Evolutionary conservation across 2,797 vertebrate genomes (phyloP).

Genomic region (Gallinago nigripennis): DNA sequence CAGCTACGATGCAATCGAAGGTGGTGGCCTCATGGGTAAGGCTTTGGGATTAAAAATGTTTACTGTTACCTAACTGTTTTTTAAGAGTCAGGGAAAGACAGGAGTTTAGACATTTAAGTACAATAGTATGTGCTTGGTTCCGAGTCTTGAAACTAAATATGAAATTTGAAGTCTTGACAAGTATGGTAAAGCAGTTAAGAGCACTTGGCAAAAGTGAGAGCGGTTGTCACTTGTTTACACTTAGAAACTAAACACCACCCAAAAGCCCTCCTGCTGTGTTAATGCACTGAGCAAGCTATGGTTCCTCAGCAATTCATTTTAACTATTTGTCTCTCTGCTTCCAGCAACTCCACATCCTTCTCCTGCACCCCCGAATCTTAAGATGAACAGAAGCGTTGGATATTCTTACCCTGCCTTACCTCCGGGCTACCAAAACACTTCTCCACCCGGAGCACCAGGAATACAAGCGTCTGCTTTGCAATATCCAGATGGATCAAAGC

Average conservation of each 20-base stretch:
- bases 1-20: conserved; percentile 89
- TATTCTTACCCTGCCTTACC: conserved; percentile 89
- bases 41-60: conserved; percentile 1
- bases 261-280: not conserved
- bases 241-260: not conserved
- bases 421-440: conserved; percentile 88
- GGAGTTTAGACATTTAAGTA: not conserved
- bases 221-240: not conserved
- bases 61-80: not conserved
- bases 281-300: not conserved
- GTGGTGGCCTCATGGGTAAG: conserved; percentile 87
- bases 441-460: conserved; percentile 69
- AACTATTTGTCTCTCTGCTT: conserved; percentile 53
- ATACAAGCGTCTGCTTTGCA: conserved; percentile 81
- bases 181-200: not conserved
- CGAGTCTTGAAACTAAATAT: not conserved
- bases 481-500: conserved; percentile 82
- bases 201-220: not conserved
- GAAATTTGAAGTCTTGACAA: not conserved
- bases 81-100: not conserved
- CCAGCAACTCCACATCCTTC: conserved; percentile 76
- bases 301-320: conserved; percentile 22
- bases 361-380: conserved; percentile 76
- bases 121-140: not conserved
- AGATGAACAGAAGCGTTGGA: conserved; percentile 81